phyloP scores from a whole-genome alignment of 2,888 invertebrate genomes.

The Limnephilus rhombicus region DNA sequence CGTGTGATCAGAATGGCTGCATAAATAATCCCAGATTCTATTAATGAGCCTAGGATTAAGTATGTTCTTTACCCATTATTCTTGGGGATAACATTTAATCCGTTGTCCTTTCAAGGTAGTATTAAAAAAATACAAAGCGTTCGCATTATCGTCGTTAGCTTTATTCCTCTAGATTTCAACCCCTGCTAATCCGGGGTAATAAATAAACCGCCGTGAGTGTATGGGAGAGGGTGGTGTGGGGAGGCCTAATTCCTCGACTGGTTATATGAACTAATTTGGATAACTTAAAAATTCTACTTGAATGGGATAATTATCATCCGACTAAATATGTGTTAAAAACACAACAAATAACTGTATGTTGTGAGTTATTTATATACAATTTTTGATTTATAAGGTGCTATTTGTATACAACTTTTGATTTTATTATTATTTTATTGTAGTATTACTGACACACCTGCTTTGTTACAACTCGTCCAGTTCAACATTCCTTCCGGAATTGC shows the following conservation, averaged over 20 bases:
- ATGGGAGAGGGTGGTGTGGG: not conserved
- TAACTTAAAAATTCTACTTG: slow-evolving; percentile 45
- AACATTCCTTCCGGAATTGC: too few relatives aligned
- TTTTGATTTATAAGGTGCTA: not conserved
- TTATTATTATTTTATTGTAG: too few relatives aligned
- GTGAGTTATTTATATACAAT: not conserved
- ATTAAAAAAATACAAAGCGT: slow-evolving; percentile 35
- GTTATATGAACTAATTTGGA: slow-evolving; percentile 46
- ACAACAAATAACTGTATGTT: not conserved
- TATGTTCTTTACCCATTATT: slow-evolving; percentile 35
- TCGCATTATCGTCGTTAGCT: slow-evolving; percentile 44
- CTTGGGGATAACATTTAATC: slow-evolving; percentile 40
- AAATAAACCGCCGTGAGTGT: slow-evolving; percentile 37
- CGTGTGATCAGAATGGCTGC: not conserved
- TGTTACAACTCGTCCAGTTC: too few relatives aligned
- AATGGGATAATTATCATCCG: slow-evolving; percentile 13
- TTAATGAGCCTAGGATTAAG: slow-evolving; percentile 37
- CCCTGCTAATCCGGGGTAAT: slow-evolving; percentile 39
- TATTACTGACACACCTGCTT: too few relatives aligned
- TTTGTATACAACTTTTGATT: not conserved
- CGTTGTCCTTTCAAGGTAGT: slow-evolving; percentile 34
- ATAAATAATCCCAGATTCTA: slow-evolving; percentile 23
- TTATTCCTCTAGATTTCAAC: slow-evolving; percentile 25
- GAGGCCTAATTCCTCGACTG: not conserved
- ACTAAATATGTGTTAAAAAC: not conserved